Evolutionary conservation across 2,888 invertebrate genomes (phyloP).

Genomic region (Andrena fulva): DNA sequence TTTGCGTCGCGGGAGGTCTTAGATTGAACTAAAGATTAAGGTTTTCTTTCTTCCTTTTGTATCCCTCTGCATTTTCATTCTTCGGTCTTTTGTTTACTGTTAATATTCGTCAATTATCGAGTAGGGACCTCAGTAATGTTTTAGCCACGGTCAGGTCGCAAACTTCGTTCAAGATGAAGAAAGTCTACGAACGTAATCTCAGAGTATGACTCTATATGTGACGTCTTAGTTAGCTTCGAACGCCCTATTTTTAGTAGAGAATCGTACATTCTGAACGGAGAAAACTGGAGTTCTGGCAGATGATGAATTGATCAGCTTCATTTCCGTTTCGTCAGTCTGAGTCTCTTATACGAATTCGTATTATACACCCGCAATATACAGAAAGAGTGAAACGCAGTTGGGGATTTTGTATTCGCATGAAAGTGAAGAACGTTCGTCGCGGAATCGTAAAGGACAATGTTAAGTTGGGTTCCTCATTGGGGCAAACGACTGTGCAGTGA

Average conservation of each 20-base stretch:
- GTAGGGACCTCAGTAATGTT: not conserved
- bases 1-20: not conserved
- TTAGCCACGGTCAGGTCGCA: not conserved
- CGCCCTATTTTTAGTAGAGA: not conserved
- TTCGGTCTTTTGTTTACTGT: not conserved
- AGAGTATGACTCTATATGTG: not conserved
- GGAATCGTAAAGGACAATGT: constrained; percentile 12
- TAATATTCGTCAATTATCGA: not conserved
- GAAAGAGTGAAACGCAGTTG: constrained; percentile 50
- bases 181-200: not conserved
- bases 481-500: not conserved
- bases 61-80: not conserved
- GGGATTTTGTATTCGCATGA: constrained; percentile 8
- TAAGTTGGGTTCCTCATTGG: not conserved
- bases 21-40: not conserved
- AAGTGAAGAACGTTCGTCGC: constrained; percentile 7
- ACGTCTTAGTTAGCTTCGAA: not conserved
- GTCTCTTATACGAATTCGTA: constrained; percentile 54
- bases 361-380: constrained; percentile 35
- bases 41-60: not conserved
- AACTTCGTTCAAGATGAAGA: not conserved
- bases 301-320: not conserved
- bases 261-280: not conserved
- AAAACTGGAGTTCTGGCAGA: not conserved
- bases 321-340: not conserved